Evolutionary conservation across 92 coral and sea anemone genomes (phyloP).

Genomic region (Hydrozoanthus gracilis): DNA sequence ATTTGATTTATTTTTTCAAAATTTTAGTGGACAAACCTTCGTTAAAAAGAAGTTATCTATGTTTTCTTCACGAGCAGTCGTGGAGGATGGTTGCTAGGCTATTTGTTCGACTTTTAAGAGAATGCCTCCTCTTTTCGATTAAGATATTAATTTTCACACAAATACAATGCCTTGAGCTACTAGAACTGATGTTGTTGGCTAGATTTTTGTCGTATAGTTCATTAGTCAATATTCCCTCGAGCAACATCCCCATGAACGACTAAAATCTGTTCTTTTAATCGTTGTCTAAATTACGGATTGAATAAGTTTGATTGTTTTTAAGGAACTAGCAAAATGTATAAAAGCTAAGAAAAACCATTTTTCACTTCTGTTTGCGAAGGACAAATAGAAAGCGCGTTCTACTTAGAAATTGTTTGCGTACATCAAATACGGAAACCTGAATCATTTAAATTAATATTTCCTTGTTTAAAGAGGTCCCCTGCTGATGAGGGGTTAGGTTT

Average conservation of each 20-base stretch:
- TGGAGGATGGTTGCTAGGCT: constrained; percentile 28
- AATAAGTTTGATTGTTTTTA: not conserved
- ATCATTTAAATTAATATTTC: constrained; percentile 20
- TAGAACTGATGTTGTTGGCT: too few relatives aligned
- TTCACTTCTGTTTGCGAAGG: not conserved
- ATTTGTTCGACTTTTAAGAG: not conserved
- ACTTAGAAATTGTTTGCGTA: constrained; percentile 30
- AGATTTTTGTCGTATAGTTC: constrained; percentile 5
- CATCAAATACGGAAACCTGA: constrained; percentile 30
- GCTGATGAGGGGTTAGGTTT: constrained; percentile 21
- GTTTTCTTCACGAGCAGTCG: not conserved
- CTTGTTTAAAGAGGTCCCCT: constrained; percentile 40
- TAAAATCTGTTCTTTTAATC: not conserved
- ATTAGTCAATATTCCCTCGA: constrained; percentile 1
- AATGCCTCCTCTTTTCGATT: constrained; percentile 29
- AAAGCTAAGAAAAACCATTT: not conserved
- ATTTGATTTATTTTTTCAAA: not conserved
- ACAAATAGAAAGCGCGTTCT: not conserved
- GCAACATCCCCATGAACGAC: not conserved
- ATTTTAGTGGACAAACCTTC: not conserved
- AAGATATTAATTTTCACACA: constrained; percentile 37
- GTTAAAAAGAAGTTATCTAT: not conserved
- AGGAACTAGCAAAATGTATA: constrained; percentile 2
- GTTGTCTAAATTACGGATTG: too few relatives aligned
- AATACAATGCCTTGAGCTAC: not conserved